Base-by-base conservation (phyloP, 1,140 invertebrate species). In the Heliothis subflexa region DNA sequence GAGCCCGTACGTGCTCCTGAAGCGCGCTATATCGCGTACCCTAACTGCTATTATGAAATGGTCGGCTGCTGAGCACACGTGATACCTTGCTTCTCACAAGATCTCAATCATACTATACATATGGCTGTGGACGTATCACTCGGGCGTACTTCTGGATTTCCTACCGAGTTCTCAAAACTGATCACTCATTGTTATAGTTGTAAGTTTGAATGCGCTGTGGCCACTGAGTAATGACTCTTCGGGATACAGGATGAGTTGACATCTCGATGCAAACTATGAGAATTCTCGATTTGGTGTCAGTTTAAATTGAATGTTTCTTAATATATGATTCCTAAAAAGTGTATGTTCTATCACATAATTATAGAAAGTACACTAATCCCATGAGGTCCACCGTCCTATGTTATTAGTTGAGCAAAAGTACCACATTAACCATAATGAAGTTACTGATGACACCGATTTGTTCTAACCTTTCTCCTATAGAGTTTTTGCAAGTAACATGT, bases 401-500 rank as follows among this genome's bases (percentile, higher is more conserved):
- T 40, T 40, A 40, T 40, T 40, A 40, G 33, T 40, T 7, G 21
- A 25, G 16, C 40, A 66, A 70, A 25, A 52, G 50, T 52, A 50
- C 12, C 66, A 14, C 21, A 52, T 70, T 52, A 52, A 70, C 50
- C 47, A 70, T 70, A 70, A 70, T 70, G 47, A 70, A 14, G 21
- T n/a, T 28, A 50, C 47, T 52, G 47, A 70, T 70, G 66, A 50
- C 45, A 12, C 13, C 18, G 18, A 70, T 70, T 49, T 49, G 14
- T 70, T 50, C 18, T 70, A 70, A 70, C 21, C 45, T 49, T 16
- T 18, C 11, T 52, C 14, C 21, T 13, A 40, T 40, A 11, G 47
- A 50, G 47, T 70, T 70, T 70, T 70, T 73, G 71, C 40, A 73
- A 33, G 4, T 73, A 18, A 45, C 55, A 59, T 73, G 55, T 73